Conservation (phyloP, 2,113 vertebrate genomes). For the Notiomystis cincta region DNA sequence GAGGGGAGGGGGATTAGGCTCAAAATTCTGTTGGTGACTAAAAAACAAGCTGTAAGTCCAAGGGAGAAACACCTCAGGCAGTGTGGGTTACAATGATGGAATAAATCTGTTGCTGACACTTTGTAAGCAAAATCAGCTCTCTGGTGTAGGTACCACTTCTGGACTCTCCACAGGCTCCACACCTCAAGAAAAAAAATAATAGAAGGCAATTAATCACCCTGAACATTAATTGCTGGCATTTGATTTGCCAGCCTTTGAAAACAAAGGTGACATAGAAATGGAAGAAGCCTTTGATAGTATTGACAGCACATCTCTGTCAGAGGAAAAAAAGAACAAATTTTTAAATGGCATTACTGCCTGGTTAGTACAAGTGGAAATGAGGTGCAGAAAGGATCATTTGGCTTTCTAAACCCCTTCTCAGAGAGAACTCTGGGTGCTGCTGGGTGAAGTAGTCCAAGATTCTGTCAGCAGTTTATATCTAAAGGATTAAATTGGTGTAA, state of each 20-base stretch:
- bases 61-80: background rate
- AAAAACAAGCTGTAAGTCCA: background rate
- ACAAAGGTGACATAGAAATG: background rate
- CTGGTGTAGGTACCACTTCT: background rate
- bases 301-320: background rate
- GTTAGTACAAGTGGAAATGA: background rate
- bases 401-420: background rate
- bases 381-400: background rate
- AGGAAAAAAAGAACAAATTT: background rate
- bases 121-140: background rate
- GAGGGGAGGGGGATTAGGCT: background rate
- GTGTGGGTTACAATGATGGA: fast-evolving
- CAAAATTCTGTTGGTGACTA: background rate
- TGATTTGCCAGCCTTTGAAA: background rate
- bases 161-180: background rate
- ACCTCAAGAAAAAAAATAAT: background rate
- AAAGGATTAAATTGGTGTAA: background rate
- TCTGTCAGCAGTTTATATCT: background rate
- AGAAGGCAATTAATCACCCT: background rate
- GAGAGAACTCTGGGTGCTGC: background rate
- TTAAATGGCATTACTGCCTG: background rate
- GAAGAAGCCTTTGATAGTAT: background rate
- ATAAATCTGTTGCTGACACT: background rate
- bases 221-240: background rate
- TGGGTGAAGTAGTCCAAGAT: background rate